Evolutionary conservation across 1,140 invertebrate species (phyloP).

Genomic region (Papilio aristodemus): DNA sequence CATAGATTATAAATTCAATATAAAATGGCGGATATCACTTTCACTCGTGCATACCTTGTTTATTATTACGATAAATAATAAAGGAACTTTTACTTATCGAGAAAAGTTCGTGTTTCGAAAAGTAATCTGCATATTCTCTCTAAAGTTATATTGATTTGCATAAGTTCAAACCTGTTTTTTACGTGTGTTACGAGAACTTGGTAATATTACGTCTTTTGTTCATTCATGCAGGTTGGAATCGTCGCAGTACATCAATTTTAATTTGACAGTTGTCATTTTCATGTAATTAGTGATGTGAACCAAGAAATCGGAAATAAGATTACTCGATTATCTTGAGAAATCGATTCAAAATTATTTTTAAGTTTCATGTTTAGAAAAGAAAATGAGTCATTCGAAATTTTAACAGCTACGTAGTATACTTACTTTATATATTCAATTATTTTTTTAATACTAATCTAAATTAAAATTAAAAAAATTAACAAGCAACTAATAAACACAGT

Average conservation of each 20-base stretch:
- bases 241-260: no score
- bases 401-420: no score
- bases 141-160: conserved; percentile 39
- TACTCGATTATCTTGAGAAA: no score
- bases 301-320: no score
- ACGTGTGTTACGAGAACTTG: conserved; percentile 33
- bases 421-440: no score
- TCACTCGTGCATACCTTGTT: conserved; percentile 1
- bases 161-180: conserved; percentile 38
- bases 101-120: conserved; percentile 28
- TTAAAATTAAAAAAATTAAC: background rate
- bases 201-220: conserved; percentile 34
- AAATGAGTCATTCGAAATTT: no score
- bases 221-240: background rate
- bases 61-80: conserved; percentile 26
- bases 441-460: background rate
- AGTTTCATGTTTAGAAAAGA: no score
- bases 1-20: conserved; percentile 8
- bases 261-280: background rate
- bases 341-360: no score
- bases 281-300: no score
- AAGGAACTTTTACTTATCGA: conserved; percentile 42
- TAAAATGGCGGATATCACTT: conserved; percentile 20
- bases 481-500: background rate
- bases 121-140: conserved; percentile 36